Percentiles rank a stretch among this genome's conserved stretches.
Conservation (phyloP, 2,888 invertebrate genomes). For the Caenorhabditis sp. region DNA sequence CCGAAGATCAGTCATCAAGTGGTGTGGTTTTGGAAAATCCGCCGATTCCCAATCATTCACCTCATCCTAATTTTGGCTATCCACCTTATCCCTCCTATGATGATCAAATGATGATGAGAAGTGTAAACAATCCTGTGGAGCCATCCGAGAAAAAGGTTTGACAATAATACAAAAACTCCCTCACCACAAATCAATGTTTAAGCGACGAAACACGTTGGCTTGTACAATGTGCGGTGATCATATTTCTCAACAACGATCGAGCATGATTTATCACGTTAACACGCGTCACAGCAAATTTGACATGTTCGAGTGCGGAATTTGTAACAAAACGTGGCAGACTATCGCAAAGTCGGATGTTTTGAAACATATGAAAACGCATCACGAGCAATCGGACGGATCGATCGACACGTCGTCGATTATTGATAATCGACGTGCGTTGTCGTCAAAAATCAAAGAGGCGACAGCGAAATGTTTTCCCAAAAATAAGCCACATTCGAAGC, state of each 20-base stretch:
- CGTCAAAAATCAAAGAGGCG: conserved; percentile 24
- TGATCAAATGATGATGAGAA: neutral
- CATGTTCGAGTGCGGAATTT: conserved; percentile 45
- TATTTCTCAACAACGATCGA: conserved; percentile 45
- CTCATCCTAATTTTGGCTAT: neutral
- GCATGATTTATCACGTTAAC: conserved; percentile 51
- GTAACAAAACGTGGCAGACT: conserved; percentile 52
- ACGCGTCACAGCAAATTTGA: conserved; percentile 47
- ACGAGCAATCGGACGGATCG: conserved; percentile 10
- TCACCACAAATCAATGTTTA: neutral
- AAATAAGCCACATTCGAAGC: neutral
- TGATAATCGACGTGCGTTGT: conserved; percentile 41
- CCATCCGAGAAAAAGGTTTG: neutral
- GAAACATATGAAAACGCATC: conserved; percentile 50
- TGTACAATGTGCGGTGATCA: conserved; percentile 38
- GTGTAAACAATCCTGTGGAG: neutral
- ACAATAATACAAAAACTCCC: neutral
- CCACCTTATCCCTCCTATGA: neutral
- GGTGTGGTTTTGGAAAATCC: conserved; percentile 5
- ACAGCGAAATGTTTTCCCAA: conserved; percentile 39
- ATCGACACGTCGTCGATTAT: conserved; percentile 30
- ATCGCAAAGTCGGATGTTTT: conserved; percentile 55
- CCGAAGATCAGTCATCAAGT: neutral
- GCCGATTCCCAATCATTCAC: neutral
- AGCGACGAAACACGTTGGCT: neutral